phyloP scores from a whole-genome alignment of 2,888 invertebrate species.

The Poecilus cupreus region DNA sequence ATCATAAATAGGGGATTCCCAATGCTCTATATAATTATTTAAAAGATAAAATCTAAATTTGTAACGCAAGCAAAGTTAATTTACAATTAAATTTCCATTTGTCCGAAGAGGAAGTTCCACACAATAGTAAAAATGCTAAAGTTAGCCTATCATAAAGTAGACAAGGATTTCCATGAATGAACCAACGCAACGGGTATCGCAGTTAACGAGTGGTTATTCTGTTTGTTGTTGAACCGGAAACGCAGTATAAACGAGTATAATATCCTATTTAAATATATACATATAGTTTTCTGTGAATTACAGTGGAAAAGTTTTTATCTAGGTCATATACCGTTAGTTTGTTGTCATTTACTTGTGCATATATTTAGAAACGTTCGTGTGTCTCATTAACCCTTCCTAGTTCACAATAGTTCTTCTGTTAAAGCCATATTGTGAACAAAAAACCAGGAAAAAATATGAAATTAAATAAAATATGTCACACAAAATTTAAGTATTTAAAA shows the following conservation, averaged over 20 bases:
- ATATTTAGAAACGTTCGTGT: too few relatives aligned
- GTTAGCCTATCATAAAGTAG: neutral
- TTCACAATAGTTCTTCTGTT: too few relatives aligned
- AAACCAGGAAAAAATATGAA: too few relatives aligned
- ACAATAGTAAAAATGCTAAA: neutral
- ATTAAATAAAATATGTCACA: too few relatives aligned
- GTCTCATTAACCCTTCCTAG: too few relatives aligned
- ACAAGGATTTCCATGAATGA: constrained; percentile 11
- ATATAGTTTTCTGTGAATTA: constrained; percentile 9
- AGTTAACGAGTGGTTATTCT: neutral
- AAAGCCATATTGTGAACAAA: too few relatives aligned
- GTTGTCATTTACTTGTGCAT: neutral
- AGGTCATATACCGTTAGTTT: constrained; percentile 15
- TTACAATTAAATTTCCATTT: constrained; percentile 5
- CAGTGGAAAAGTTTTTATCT: constrained; percentile 12
- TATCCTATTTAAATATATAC: constrained; percentile 6
- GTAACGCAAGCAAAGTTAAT: too few relatives aligned
- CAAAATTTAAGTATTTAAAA: too few relatives aligned
- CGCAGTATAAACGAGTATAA: neutral
- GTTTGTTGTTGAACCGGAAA: constrained; percentile 1
- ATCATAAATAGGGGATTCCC: neutral
- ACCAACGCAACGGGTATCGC: neutral
- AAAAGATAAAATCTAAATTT: neutral
- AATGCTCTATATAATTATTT: too few relatives aligned
- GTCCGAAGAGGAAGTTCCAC: neutral